Evolutionary conservation across 1,140 invertebrate genomes (phyloP).

Genomic region (Bombus affinis): DNA sequence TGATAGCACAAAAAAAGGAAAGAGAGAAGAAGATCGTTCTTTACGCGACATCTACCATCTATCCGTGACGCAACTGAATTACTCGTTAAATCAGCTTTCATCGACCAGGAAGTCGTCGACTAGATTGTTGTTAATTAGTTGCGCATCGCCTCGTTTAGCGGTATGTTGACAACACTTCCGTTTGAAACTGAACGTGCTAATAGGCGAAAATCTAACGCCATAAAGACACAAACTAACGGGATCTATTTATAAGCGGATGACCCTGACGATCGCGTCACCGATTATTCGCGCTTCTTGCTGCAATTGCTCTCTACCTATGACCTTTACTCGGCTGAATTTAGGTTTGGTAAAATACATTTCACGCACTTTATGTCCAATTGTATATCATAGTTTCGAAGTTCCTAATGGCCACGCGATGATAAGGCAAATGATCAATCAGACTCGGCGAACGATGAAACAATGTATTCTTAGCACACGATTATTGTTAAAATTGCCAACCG

Average conservation of each 20-base stretch:
- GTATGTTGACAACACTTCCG: neutral
- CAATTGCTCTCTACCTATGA: conserved; percentile 5
- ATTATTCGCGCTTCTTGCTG: conserved; percentile 22
- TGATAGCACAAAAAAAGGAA: conserved; percentile 58
- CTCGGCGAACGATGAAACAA: neutral
- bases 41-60: conserved; percentile 22
- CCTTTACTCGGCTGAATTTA: neutral
- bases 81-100: neutral
- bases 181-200: neutral
- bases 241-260: conserved; percentile 9
- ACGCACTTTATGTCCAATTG: neutral
- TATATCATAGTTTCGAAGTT: neutral
- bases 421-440: neutral
- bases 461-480: neutral
- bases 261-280: conserved; percentile 12
- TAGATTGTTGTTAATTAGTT: neutral
- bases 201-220: conserved; percentile 7
- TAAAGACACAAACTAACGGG: neutral
- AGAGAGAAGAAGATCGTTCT: conserved; percentile 48
- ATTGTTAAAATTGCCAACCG: conserved; percentile 3
- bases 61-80: conserved; percentile 20
- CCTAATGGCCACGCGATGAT: neutral
- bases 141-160: neutral
- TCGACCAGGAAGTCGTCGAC: neutral
- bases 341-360: neutral